phyloP scores from a whole-genome alignment of 2,888 invertebrate genomes.

The Sesia apiformis region DNA sequence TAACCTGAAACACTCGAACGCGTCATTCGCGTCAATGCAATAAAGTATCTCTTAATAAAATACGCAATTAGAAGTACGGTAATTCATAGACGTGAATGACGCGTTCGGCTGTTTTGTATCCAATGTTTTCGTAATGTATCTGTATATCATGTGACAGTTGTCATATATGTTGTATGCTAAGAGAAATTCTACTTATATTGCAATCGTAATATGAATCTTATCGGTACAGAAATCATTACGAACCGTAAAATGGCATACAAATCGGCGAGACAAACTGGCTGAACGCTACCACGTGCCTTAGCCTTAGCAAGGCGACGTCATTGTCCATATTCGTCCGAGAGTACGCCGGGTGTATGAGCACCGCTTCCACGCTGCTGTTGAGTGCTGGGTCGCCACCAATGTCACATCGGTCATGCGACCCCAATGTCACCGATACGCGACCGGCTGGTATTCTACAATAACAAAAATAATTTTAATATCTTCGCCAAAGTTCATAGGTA shows the following conservation, averaged over 20 bases:
- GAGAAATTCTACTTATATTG: too few species aligned
- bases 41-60: too few species aligned
- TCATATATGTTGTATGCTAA: too few species aligned
- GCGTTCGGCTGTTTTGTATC: too few species aligned
- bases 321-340: conserved; percentile 62
- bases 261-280: conserved; percentile 72
- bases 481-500: too few species aligned
- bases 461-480: background rate
- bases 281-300: conserved; percentile 65
- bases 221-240: conserved; percentile 5
- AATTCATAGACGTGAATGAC: too few species aligned
- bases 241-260: conserved; percentile 69
- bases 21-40: too few species aligned
- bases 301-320: conserved; percentile 74
- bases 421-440: conserved; percentile 68
- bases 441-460: conserved; percentile 38
- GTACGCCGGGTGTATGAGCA: conserved; percentile 71
- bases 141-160: too few species aligned
- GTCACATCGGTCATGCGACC: conserved; percentile 68
- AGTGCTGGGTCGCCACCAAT: conserved; percentile 55
- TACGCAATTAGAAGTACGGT: too few species aligned
- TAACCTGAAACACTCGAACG: too few species aligned
- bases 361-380: conserved; percentile 62
- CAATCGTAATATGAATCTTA: too few species aligned
- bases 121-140: too few species aligned